A percentile compares a stretch with the other conserved stretches of the same genome.
These are phyloP conservation scores for Vesta saturnalis DNA, from an alignment of 2,888 invertebrate genomes.

Conservation along the genomic window DNA sequence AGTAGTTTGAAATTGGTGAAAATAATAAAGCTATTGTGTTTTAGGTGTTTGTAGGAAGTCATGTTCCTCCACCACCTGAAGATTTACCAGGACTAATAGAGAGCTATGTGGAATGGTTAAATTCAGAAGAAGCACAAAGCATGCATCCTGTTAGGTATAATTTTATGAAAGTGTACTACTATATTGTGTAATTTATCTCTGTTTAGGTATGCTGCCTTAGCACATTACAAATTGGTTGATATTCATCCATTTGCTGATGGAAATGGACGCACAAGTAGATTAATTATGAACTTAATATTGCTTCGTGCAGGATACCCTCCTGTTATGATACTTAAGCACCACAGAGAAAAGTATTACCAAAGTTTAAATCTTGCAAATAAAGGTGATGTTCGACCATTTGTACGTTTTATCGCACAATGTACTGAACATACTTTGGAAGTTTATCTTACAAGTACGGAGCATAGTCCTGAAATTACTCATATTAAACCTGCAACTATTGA, in stretches of 20 bases:
- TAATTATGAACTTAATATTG: constrained; percentile 95
- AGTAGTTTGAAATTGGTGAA: not conserved
- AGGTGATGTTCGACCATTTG: constrained; percentile 95
- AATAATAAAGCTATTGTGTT: not conserved
- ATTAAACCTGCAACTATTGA: constrained; percentile 20
- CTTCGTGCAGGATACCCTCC: constrained; percentile 97
- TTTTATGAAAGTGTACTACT: too few relatives aligned
- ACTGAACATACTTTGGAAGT: constrained; percentile 90
- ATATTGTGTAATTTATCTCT: too few relatives aligned
- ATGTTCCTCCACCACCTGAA: constrained; percentile 89
- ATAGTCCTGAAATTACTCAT: constrained; percentile 19
- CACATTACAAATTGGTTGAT: constrained; percentile 96
- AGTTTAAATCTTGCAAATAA: constrained; percentile 90
- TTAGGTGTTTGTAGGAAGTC: constrained; percentile 91
- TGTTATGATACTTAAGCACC: constrained; percentile 91
- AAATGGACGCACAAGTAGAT: constrained; percentile 93
- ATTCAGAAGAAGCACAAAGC: constrained; percentile 84
- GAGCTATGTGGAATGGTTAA: constrained; percentile 92
- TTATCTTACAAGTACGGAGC: constrained; percentile 85
- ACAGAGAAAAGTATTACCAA: constrained; percentile 85
- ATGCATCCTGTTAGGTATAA: constrained; percentile 87
- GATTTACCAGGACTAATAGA: constrained; percentile 85
- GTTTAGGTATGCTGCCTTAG: constrained; percentile 88
- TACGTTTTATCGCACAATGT: constrained; percentile 94
- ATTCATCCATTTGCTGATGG: constrained; percentile 98